Conservation (phyloP, 2,888 invertebrate genomes). For the Endotricha flammealis region DNA sequence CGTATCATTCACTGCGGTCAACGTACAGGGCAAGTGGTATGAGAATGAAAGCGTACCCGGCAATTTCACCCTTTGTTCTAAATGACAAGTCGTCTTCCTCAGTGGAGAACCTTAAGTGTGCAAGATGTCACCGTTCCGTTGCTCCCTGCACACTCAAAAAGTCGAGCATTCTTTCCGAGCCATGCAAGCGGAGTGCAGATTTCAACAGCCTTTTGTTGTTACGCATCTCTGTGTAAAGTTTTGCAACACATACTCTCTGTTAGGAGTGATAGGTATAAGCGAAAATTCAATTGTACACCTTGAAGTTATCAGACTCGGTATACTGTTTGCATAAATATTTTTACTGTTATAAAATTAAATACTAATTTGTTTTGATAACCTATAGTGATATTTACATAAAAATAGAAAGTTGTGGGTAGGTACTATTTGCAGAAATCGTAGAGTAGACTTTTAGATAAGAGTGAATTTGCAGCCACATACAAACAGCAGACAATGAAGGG, state of each 20-base stretch:
- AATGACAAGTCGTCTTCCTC: slow-evolving; percentile 58
- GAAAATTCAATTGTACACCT: slow-evolving; percentile 5
- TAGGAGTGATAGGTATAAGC: slow-evolving; percentile 4
- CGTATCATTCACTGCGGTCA: slow-evolving; percentile 50
- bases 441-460: too few relatives aligned
- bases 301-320: not conserved
- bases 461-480: too few relatives aligned
- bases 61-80: slow-evolving; percentile 69
- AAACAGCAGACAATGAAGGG: not conserved
- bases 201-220: slow-evolving; percentile 63
- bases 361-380: too few relatives aligned
- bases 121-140: slow-evolving; percentile 61
- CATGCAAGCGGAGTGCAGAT: slow-evolving; percentile 51
- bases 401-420: too few relatives aligned
- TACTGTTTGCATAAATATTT: slow-evolving; percentile 1
- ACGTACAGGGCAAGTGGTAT: slow-evolving; percentile 42
- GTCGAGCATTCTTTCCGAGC: slow-evolving; percentile 52
- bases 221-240: slow-evolving; percentile 27
- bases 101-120: slow-evolving; percentile 49
- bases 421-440: too few relatives aligned
- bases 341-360: too few relatives aligned
- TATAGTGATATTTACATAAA: too few relatives aligned
- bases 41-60: slow-evolving; percentile 48
- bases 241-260: slow-evolving; percentile 5
- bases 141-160: slow-evolving; percentile 50